These are phyloP conservation scores for Epicauta chinensis DNA, from an alignment of 1,140 invertebrate genomes.

Conservation along the genomic window DNA sequence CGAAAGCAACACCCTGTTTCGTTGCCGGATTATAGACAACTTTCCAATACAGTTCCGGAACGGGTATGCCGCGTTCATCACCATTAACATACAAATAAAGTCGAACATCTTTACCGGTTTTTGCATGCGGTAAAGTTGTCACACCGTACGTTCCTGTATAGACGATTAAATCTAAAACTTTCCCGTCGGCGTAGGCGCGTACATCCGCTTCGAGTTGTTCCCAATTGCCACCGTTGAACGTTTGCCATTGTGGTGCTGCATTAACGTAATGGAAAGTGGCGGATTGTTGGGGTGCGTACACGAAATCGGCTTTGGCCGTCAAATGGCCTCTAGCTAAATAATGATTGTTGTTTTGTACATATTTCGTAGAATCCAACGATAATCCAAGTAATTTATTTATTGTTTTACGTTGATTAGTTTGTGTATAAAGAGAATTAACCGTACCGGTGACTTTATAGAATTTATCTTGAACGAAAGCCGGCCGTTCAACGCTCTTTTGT, in stretches of 20 bases:
- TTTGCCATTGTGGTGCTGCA: conserved; percentile 51
- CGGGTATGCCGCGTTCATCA: conserved; percentile 43
- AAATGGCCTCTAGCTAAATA: conserved; percentile 59
- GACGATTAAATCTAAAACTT: conserved; percentile 41
- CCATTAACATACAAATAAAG: conserved; percentile 46
- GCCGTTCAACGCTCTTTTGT: conserved; percentile 31
- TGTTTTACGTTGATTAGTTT: conserved; percentile 26
- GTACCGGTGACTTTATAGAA: conserved; percentile 30
- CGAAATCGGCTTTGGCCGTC: conserved; percentile 58
- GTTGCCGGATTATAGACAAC: conserved; percentile 44
- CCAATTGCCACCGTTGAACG: conserved; percentile 54
- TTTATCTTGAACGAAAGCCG: conserved; percentile 25
- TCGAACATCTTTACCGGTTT: conserved; percentile 37
- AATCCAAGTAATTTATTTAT: conserved; percentile 34
- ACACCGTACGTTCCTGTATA: conserved; percentile 54
- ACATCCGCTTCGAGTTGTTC: conserved; percentile 44
- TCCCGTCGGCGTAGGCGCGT: conserved; percentile 35
- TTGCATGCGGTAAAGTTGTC: conserved; percentile 45
- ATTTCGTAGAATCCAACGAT: conserved; percentile 23
- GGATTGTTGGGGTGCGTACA: conserved; percentile 57
- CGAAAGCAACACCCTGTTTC: conserved; percentile 42
- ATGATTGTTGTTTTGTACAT: conserved; percentile 29
- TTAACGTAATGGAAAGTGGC: conserved; percentile 56
- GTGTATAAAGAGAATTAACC: conserved; percentile 31
- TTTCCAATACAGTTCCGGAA: conserved; percentile 48